A percentile compares a stretch with the other conserved stretches of the same genome.
Conservation (phyloP, 2,888 invertebrate species). For the Podabrus alpinus region DNA sequence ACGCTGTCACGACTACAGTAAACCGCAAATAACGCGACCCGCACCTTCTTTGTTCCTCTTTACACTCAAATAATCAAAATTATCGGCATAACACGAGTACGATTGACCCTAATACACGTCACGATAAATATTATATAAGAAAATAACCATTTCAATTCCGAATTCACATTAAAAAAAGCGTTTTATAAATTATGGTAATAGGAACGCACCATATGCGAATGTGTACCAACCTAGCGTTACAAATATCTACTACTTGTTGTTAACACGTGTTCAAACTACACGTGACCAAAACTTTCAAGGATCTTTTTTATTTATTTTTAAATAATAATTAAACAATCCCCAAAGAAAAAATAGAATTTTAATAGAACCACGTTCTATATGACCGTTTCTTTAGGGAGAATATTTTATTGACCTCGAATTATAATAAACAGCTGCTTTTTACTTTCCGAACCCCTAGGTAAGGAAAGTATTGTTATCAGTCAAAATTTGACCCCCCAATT, state of each 20-base stretch:
- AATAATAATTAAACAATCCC: background rate
- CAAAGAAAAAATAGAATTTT: no score
- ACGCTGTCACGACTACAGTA: constrained; percentile 24
- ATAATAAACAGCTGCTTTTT: background rate
- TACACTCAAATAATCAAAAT: background rate
- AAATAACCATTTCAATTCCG: background rate
- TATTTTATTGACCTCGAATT: background rate
- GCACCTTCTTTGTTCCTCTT: constrained; percentile 26
- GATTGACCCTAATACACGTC: background rate
- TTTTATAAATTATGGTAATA: background rate
- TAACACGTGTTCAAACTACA: constrained; percentile 32
- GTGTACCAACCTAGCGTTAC: constrained; percentile 24
- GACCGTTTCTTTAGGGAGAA: background rate
- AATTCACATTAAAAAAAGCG: background rate
- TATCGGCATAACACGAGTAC: background rate
- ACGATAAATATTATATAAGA: background rate
- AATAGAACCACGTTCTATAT: no score
- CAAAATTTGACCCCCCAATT: no score
- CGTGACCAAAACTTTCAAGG: background rate
- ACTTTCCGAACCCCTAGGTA: no score
- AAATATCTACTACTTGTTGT: constrained; percentile 35
- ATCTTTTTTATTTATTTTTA: background rate
- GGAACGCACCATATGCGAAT: background rate
- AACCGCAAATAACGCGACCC: background rate
- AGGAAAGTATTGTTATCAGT: no score